Base-by-base conservation (phyloP, 2,888 invertebrate genomes). In the Drosophila atripex region DNA sequence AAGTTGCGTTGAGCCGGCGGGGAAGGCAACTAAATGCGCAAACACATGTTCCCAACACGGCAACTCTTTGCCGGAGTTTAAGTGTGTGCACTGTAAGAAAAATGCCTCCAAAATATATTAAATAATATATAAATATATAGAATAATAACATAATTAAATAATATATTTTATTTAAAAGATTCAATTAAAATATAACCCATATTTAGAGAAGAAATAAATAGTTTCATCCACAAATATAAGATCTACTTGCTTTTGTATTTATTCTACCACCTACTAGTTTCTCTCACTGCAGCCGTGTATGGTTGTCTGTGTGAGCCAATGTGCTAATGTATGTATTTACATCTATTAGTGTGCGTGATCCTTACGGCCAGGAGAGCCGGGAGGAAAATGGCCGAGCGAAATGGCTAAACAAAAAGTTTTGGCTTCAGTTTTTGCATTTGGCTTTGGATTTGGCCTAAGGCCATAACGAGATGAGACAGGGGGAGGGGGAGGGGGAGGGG, bases 391-490 rank as follows among this genome's bases (percentile, higher is more conserved):
- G 52, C 49, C 56, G 46, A 58, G 65, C 78, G 51, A 64, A 61
- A 63, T 61, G 77, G 75, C 85, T 65, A 73, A 72, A 77, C 79
- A 82, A 79, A 85, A 80, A 85, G 63, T 75, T 79, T 78, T 69
- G 45, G 71, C 69, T 71, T 69, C 56, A 55, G 54, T 56, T 73
- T 78, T 78, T 70, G 47, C 69, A 60, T 65, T 69, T 54, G 69
- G 69, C 57, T 69, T 70, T 61, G 59, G 63, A 59, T 64, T 47
- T 73, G 53, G 75, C 70, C 72, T 53, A 64, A 61, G 69, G 79
- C 71, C 58, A 57, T 65, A 68, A 61, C 52, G 32, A 59, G 56
- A 45, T 55, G 50, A 53, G 46, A 65, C 63, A 39, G 3, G 23
- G 23, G 30, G 25, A 23, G 43, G 12, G 35, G n/a, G 18, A n/a